Base-by-base conservation (phyloP, 2,797 vertebrate genomes). In the Gadopsis marmoratus region DNA sequence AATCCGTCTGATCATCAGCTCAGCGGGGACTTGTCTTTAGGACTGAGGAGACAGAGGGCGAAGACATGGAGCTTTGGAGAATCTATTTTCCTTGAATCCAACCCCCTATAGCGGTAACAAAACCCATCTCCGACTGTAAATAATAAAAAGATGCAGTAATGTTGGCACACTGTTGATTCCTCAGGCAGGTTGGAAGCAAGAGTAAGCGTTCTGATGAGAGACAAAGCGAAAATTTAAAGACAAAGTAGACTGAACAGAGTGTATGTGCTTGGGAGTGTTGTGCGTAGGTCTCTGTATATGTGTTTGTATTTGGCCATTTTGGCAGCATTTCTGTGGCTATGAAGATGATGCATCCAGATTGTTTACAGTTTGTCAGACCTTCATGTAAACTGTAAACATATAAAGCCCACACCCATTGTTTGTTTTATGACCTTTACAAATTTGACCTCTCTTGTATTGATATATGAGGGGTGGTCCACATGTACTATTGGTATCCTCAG, bases 1-100 rank as follows among this genome's bases (percentile, higher is more conserved):
- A 93, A 88, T 93, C 92, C 82, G 47, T 88, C 73, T 91, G 93
- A 92, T 90, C 90, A 91, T 90, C 86, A 90, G 89, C 86, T 86
- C 87, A 88, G 86, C 69, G 5, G 78, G 83, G 81, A 77, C 86
- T 82, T 86, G 85, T 90, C 88, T 89, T 91, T 62, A 82, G 71
- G 79, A 88, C 75, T 47, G 67, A 85, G 71, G 68, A 88, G 81
- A 77, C 68, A 51, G 67, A 80, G 73, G 76, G 73, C 19, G 75
- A 84, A 88, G 85, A 85, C 84, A 74, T 66, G 63, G 63, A 74
- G 81, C 85, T 83, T 81, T 81, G 71, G 71, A 79, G 69, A 81
- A 80, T 85, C 58, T 75, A 39, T 81, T 86, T 84, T 77, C 67
- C 76, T 80, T 67, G 67, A 85, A 82, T 86, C 67, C 71, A 84